Evolutionary conservation across 2,888 invertebrate genomes (phyloP).

Genomic region (Ptychoptera albimana): DNA sequence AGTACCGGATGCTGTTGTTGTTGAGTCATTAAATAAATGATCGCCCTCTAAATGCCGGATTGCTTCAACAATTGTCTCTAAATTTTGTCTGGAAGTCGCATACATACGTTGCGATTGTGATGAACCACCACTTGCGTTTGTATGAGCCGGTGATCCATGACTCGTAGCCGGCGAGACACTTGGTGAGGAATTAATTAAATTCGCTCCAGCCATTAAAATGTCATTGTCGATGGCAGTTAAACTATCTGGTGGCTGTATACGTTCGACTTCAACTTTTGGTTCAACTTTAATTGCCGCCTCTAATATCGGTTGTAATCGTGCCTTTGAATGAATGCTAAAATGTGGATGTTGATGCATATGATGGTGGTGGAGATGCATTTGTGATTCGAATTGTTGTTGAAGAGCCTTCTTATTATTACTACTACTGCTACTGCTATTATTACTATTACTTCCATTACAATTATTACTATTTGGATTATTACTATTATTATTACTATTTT

Average conservation of each 20-base stretch:
- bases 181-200: not conserved
- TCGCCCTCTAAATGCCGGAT: constrained; percentile 96
- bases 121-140: not conserved
- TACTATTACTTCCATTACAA: too few relatives aligned
- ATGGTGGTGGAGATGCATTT: too few relatives aligned
- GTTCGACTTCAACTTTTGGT: constrained; percentile 63
- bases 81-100: constrained; percentile 69
- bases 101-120: constrained; percentile 29
- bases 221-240: constrained; percentile 25
- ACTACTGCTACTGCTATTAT: too few relatives aligned
- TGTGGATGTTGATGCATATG: not conserved
- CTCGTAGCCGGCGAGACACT: too few relatives aligned
- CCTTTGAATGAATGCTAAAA: not conserved
- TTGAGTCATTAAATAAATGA: constrained; percentile 72
- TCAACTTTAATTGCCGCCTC: constrained; percentile 80
- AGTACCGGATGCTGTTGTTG: constrained; percentile 12
- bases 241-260: constrained; percentile 43
- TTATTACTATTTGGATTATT: too few relatives aligned
- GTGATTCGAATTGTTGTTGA: too few relatives aligned
- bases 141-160: too few relatives aligned
- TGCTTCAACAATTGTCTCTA: constrained; percentile 97
- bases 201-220: constrained; percentile 1
- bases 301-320: constrained; percentile 44
- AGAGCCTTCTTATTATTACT: too few relatives aligned
- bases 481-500: too few relatives aligned